Evolutionary conservation across 1,140 invertebrate species (phyloP).

Genomic region (Lanistes nyassanus): DNA sequence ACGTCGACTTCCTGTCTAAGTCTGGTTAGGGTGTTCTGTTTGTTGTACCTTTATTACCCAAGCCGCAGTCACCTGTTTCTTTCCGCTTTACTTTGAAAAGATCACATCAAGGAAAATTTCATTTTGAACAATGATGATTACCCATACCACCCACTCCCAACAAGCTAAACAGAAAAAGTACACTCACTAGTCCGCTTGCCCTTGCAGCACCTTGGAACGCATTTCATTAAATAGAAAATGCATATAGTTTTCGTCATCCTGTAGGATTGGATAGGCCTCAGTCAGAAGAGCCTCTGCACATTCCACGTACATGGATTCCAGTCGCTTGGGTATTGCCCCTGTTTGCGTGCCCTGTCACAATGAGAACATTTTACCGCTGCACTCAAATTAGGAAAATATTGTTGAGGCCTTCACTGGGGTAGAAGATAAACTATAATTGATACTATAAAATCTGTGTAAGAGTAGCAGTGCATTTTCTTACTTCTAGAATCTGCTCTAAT

Average conservation of each 20-base stretch:
- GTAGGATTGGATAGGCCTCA: not conserved
- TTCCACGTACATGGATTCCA: slow-evolving; percentile 15
- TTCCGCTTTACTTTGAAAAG: too few species aligned
- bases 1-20: too few species aligned
- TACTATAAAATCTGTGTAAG: not conserved
- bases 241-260: not conserved
- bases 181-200: slow-evolving; percentile 19
- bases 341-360: slow-evolving; percentile 1
- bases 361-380: not conserved
- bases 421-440: not conserved
- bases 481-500: not conserved
- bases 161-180: not conserved
- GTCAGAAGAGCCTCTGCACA: slow-evolving; percentile 12
- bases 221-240: slow-evolving; percentile 9
- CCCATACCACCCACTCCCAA: too few species aligned
- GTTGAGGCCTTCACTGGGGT: not conserved
- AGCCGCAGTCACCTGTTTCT: too few species aligned
- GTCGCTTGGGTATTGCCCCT: not conserved
- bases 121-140: too few species aligned
- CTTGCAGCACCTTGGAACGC: slow-evolving; percentile 19
- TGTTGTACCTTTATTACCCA: too few species aligned
- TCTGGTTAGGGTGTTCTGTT: too few species aligned
- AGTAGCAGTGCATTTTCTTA: not conserved
- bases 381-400: not conserved
- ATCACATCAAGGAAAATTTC: too few species aligned